Base-by-base conservation (phyloP, 2,888 invertebrate genomes). In the Drosophila algonquin region DNA sequence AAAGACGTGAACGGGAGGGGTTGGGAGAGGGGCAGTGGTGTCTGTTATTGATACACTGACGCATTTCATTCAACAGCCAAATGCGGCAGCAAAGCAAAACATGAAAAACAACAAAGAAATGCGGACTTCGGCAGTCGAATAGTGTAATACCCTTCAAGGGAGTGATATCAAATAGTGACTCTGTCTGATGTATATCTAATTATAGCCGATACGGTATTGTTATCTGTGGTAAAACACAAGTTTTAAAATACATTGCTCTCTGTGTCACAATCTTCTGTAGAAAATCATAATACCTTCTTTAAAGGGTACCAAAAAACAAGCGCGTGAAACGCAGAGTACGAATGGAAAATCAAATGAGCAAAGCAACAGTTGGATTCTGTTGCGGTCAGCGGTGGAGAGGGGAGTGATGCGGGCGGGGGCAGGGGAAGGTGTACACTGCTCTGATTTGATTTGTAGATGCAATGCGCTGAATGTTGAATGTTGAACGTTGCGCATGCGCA, bases 11-110 rank as follows among this genome's bases (percentile, higher is more conserved):
- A 32, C 24, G 8, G 14, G 18, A 21, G 61, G 32, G 61, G 50
- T 18, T 21, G 63, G 44, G n/a, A 27, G 16, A 35, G 47, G 40
- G 27, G 30, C 32, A 35, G 47, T 27, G 35, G 40, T 21, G 30
- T 5, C 47, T 27, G 45, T 21, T 71, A 71, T 71, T 63, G 71
- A 72, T 72, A 72, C 72, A 63, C 72, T 72, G 53, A 64, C 69
- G 64, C 63, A 58, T 63, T 75, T 77, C 76, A 65, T 51, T 70
- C 64, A 71, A 63, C 74, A 57, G 60, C 72, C 79, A 81, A 84
- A 81, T 79, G 84, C 68, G 79, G 79, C 75, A 73, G 68, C 64
- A 61, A 55, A 73, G 48, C 35, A 61, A 50, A 63, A 71, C 72
- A 55, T 50, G 70, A 53, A 53, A 73, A 82, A 73, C 70, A 82